Conservation (phyloP, 2,888 invertebrate genomes). For the Rhagium mordax region DNA sequence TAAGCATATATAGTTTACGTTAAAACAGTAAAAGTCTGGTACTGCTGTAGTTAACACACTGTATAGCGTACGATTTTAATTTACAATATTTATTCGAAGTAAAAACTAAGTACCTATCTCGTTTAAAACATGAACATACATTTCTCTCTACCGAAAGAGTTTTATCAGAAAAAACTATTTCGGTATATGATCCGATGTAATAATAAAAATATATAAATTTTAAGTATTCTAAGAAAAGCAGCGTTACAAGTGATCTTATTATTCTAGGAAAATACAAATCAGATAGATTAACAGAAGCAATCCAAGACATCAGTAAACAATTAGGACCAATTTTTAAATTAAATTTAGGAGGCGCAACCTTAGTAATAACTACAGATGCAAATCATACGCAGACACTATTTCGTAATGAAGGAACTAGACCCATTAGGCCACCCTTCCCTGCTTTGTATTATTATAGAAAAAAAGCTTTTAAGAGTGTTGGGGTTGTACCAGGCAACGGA, state of each 20-base stretch:
- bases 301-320: constrained; percentile 66
- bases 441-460: constrained; percentile 71
- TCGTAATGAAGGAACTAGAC: constrained; percentile 71
- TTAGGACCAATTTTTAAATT: constrained; percentile 72
- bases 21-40: too few species aligned
- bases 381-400: constrained; percentile 71
- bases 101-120: too few species aligned
- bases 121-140: too few species aligned
- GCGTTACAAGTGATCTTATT: neutral
- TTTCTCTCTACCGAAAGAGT: too few species aligned
- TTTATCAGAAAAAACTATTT: too few species aligned
- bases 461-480: constrained; percentile 69
- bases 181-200: too few species aligned
- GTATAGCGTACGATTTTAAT: too few species aligned
- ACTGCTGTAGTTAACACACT: too few species aligned
- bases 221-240: neutral
- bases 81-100: too few species aligned
- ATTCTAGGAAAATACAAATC: constrained; percentile 64
- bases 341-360: constrained; percentile 67
- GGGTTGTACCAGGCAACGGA: constrained; percentile 75
- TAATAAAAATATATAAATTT: too few species aligned
- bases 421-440: constrained; percentile 72
- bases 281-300: constrained; percentile 69
- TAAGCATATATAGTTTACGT: too few species aligned
- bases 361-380: constrained; percentile 71